Base-by-base conservation (phyloP, 2,888 invertebrate genomes). In the Harpalus rubripes region DNA sequence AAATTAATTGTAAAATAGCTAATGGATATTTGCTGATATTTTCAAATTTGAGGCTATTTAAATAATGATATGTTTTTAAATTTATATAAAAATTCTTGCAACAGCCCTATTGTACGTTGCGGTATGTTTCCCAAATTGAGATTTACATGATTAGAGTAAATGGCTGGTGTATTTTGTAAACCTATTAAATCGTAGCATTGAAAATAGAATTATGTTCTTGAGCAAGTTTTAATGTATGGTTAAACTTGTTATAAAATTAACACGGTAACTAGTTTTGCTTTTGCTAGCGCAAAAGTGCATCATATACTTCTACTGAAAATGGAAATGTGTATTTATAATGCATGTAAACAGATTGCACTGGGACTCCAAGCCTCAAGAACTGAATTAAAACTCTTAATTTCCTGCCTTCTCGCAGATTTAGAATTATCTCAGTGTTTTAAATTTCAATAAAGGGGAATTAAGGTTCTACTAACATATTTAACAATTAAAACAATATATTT, bases 261-360 rank as follows among this genome's bases (percentile, higher is more conserved):
- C 44, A 52, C 44, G 44, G 44, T 52, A 52, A 52, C 44, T 52
- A 52, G 44, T 52, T 52, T 52, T 61, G 59, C 15, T 52, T 52
- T 52, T 61, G 59, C 15, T 18, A 61, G 18, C 59, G 18, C 59
- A 61, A 8, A 61, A 16, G 18, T 61, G 59, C 59, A 61, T 61
- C 18, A 52, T 52, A 3, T 61, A 18, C 59, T 59, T 44, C 0
- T 59, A 18, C 59, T 61, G 59, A 61, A 61, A 61, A 61, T 61
- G 59, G 18, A 61, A 61, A 15, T 61, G 59, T 10, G 44, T 18
- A 61, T 61, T 61, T 61, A 61, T 61, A 61, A 61, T 61, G 59
- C 59, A 61, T 61, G 18, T 18, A 61, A 61, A 15, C 15, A 18
- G 59, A 61, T 61, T 61, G 59, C 59, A 18, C 15, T 8, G 59